Conservation (phyloP, 2,797 vertebrate genomes). For the Carapus acus region DNA sequence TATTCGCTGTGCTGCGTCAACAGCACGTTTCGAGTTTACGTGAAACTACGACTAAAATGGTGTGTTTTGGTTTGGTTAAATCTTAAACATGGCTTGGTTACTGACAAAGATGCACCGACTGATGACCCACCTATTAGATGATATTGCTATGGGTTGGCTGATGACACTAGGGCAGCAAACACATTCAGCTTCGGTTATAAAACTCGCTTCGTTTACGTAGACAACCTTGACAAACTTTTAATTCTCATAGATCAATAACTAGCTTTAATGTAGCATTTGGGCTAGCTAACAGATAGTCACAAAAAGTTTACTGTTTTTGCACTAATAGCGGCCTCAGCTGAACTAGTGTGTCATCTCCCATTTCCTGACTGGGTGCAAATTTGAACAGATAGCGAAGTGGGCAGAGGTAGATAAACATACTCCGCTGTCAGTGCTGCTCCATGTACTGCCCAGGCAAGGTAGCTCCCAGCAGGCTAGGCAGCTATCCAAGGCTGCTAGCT, state of each 20-base stretch:
- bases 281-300: slow-evolving; percentile 40
- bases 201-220: slow-evolving; percentile 1
- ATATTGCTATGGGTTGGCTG: not conserved
- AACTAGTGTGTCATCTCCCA: not conserved
- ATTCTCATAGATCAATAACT: slow-evolving; percentile 29
- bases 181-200: too few species aligned
- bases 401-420: slow-evolving; percentile 43
- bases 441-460: slow-evolving; percentile 26
- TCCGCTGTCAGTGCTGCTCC: slow-evolving; percentile 46
- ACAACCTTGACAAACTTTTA: slow-evolving; percentile 35
- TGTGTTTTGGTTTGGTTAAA: not conserved
- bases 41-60: too few species aligned
- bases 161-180: not conserved
- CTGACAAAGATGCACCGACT: slow-evolving; percentile 9
- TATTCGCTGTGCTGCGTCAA: too few species aligned
- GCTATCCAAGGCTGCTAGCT: slow-evolving; percentile 45
- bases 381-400: slow-evolving; percentile 28
- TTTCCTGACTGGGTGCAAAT: slow-evolving; percentile 31
- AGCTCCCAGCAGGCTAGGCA: slow-evolving; percentile 52
- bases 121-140: not conserved
- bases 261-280: slow-evolving; percentile 45
- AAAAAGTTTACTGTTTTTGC: slow-evolving; percentile 42
- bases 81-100: slow-evolving; percentile 1
- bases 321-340: not conserved
- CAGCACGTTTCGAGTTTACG: too few species aligned